Base-by-base conservation (phyloP, 2,888 invertebrate species). In the Phorcus lineatus region DNA sequence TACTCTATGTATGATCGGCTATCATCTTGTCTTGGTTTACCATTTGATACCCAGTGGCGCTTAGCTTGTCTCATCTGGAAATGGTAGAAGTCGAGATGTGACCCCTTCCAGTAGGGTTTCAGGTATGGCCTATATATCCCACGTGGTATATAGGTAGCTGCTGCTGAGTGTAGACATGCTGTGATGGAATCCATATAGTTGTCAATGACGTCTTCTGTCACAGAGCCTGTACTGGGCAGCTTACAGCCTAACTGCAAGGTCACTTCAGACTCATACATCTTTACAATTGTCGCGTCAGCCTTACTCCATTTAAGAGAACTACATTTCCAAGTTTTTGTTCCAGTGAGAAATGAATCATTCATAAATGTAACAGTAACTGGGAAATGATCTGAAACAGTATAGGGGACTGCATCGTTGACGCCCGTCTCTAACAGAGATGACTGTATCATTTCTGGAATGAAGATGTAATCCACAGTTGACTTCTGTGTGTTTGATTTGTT, bases 71-170 rank as follows among this genome's bases (percentile, higher is more conserved):
- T 19, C 70, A 70, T 70, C n/a, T 31, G 31, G 19, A 36, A 70
- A 11, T 40, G 70, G 36, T 40, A 70, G 19, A 70, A 36, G 31
- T 70, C 70, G 4, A 70, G 19, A 36, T 70, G 28, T 11, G 36
- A 70, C 36, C n/a, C 2, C 9, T 70, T 70, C 70, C 70, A 70
- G 70, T 70, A 70, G 19, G 70, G 36, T 36, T 70, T 70, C 16
- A 70, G 70, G 70, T 70, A 70, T 36, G 70, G 70, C 11, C 40
- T 70, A 19, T 70, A 40, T 13, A 36, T 13, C 19, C 70, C 70
- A n/a, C n/a, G 17, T n/a, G 70, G 70, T 19, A 70, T 70, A n/a
- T 17, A 31, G 4, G 11, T 31, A 17, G 31, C 17, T 36, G 70
- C 19, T 19, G 70, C 28, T 36, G 16, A 19, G 19, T 36, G n/a